A percentile compares a stretch with the other conserved stretches of the same genome.
Evolutionary conservation across 2,797 vertebrate genomes (phyloP).

Genomic region (Acanthopagrus latus): DNA sequence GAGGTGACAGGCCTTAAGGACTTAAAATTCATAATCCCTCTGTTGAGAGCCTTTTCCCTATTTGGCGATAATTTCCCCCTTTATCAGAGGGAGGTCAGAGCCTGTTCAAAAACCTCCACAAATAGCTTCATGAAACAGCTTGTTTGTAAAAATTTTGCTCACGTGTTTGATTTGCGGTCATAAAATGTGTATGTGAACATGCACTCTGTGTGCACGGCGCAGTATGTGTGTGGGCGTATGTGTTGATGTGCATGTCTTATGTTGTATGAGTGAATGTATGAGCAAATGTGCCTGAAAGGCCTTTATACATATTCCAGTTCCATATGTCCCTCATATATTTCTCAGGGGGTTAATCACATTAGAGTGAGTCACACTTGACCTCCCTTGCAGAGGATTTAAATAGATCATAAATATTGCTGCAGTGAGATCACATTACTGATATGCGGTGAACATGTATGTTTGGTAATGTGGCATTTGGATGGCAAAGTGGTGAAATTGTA

Average conservation of each 20-base stretch:
- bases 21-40: constrained; percentile 30
- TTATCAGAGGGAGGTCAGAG: constrained; percentile 32
- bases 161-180: constrained; percentile 22
- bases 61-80: constrained; percentile 21
- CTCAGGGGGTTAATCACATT: constrained; percentile 71
- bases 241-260: constrained; percentile 54
- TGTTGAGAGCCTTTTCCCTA: constrained; percentile 25
- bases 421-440: constrained; percentile 49
- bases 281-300: constrained; percentile 61
- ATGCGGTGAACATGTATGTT: constrained; percentile 39
- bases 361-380: constrained; percentile 76
- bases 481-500: constrained; percentile 21
- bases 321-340: constrained; percentile 66
- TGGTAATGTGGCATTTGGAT: constrained; percentile 38
- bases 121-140: constrained; percentile 28
- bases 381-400: constrained; percentile 65
- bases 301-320: constrained; percentile 61
- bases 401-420: constrained; percentile 65
- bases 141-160: constrained; percentile 36
- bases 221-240: constrained; percentile 39
- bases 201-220: constrained; percentile 19
- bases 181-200: constrained; percentile 25
- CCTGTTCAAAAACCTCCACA: constrained; percentile 17
- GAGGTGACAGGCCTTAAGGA: constrained; percentile 20
- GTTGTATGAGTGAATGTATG: constrained; percentile 41